Base-by-base conservation (phyloP, 2,888 invertebrate species). In the Zygogramma bicolorata region DNA sequence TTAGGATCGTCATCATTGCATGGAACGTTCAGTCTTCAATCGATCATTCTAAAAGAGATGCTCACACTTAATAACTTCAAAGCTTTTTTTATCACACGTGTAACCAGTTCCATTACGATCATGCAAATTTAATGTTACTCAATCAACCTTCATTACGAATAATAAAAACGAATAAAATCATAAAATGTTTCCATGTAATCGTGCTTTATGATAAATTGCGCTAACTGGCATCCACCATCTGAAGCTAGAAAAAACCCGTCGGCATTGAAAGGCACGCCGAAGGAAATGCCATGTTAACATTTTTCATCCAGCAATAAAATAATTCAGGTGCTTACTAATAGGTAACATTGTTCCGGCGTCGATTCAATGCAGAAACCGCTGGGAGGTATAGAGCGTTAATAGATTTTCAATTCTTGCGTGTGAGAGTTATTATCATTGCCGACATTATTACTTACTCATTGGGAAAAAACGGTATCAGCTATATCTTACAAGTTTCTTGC, bases 131-230 rank as follows among this genome's bases (percentile, higher is more conserved):
- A 40, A 58, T 25, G 40, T 66, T 66, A 66, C 66, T 29, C 58
- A 58, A 66, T 66, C 66, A 66, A 58, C 66, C 66, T 66, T 66
- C 66, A 42, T 40, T 58, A 40, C 40, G 57, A 58, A 38, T 38
- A 18, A 58, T 58, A 66, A 66, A 66, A 66, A 40, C 57, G n/a
- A 42, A 59, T 66, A 38, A 66, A 59, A 58, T 66, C 27, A 29
- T 66, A 58, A 59, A 66, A 66, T 22, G 20, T 46, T 57, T 25
- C 27, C 57, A 40, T 29, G 53, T 42, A n/a, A 42, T 42, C 5
- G 42, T 53, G 53, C 27, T 53, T 53, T 53, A 53, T 53, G 53
- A 27, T 13, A 27, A 53, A 53, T 53, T 25, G 27, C 25, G 53
- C 27, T 53, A 27, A 27, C 13, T 25, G 22, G n/a, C 53, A 53